phyloP scores from a whole-genome alignment of 2,888 invertebrate genomes.

The Eurytoma adleriae region DNA sequence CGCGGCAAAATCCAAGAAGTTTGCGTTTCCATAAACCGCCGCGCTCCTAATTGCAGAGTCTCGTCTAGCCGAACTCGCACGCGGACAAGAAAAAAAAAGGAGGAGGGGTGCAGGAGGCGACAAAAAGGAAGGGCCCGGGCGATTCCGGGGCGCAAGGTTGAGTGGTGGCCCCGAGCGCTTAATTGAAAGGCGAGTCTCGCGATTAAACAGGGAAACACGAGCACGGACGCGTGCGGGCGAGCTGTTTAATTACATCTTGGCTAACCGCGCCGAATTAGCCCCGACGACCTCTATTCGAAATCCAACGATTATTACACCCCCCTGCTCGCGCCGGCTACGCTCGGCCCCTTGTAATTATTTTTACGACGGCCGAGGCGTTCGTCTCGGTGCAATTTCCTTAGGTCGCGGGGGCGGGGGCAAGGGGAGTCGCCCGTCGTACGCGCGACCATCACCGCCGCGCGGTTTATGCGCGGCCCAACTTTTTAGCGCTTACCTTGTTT shows the following conservation, averaged over 20 bases:
- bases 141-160: background rate
- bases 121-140: background rate
- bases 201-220: constrained; percentile 39
- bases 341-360: constrained; percentile 29
- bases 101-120: background rate
- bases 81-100: background rate
- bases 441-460: too few species aligned
- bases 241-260: constrained; percentile 53
- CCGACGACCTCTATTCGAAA: constrained; percentile 33
- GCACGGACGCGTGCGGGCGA: constrained; percentile 3
- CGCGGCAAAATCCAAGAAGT: too few species aligned
- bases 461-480: too few species aligned
- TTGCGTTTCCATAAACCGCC: too few species aligned
- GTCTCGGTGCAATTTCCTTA: too few species aligned
- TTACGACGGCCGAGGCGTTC: background rate
- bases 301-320: constrained; percentile 1
- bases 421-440: too few species aligned
- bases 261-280: constrained; percentile 50
- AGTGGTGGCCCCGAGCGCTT: background rate
- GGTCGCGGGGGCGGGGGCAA: too few species aligned
- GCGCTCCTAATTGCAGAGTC: too few species aligned
- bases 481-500: too few species aligned
- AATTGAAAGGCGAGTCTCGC: constrained; percentile 48
- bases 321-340: background rate
- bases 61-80: too few species aligned